phyloP scores from a whole-genome alignment of 1,140 invertebrate genomes.

The Triops cancriformis region DNA sequence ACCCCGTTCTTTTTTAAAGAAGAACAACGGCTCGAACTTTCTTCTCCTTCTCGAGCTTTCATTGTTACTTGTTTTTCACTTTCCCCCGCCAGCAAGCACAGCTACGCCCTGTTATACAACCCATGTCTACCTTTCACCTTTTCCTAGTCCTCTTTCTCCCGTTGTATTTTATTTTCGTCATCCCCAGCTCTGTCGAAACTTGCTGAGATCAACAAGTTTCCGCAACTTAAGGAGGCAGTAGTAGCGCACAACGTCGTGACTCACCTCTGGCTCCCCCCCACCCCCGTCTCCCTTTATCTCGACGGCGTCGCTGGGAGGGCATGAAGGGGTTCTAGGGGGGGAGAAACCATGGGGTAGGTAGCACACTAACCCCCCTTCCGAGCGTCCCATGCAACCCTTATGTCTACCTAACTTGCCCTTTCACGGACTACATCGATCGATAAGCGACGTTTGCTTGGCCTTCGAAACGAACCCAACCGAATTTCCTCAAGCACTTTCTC shows the following conservation, averaged over 20 bases:
- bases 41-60: neutral
- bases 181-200: neutral
- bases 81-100: too few relatives aligned
- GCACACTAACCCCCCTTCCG: neutral
- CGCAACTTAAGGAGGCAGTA: neutral
- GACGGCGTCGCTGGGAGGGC: neutral
- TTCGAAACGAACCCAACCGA: neutral
- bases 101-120: neutral
- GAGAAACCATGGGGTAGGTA: neutral
- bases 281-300: neutral
- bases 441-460: neutral
- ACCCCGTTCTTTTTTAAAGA: neutral
- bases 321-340: neutral
- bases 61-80: too few relatives aligned
- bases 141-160: neutral
- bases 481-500: neutral
- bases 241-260: neutral
- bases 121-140: neutral
- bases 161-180: neutral
- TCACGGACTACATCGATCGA: conserved; percentile 11
- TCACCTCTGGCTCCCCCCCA: neutral
- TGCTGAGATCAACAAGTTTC: conserved; percentile 13
- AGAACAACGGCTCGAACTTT: neutral
- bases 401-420: conserved; percentile 13
- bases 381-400: conserved; percentile 4